Evolutionary conservation across 2,113 vertebrate genomes (phyloP).

Genomic region (Arvicanthis niloticus): DNA sequence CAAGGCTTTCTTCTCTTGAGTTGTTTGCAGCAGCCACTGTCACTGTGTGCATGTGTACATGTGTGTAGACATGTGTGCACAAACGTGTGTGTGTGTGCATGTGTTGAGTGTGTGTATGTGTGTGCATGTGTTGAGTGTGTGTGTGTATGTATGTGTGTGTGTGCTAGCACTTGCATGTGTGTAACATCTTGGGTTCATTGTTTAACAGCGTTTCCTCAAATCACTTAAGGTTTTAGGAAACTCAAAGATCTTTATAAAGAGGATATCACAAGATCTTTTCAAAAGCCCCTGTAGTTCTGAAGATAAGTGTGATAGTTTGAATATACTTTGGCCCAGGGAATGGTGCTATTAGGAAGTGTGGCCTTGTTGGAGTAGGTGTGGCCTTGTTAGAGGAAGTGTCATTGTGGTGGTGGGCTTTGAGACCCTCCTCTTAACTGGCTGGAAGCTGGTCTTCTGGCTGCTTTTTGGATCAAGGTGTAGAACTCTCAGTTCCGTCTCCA

Average conservation of each 20-base stretch:
- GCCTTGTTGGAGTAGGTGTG: no score
- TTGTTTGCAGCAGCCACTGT: not conserved
- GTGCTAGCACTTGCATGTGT: no score
- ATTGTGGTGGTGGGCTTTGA: no score
- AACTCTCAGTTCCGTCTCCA: no score
- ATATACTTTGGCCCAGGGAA: no score
- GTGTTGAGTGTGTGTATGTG: not conserved
- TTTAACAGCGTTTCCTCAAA: not conserved
- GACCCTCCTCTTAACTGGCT: no score
- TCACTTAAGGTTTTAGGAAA: not conserved
- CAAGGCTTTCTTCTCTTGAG: not conserved
- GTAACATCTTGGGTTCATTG: not conserved
- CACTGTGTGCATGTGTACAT: fast-evolving
- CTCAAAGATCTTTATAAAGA: not conserved
- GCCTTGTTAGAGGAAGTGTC: no score
- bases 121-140: not conserved
- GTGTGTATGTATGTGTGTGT: no score
- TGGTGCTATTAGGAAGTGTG: no score
- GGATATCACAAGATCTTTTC: not conserved
- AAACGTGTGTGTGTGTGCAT: not conserved
- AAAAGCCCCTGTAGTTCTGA: not conserved
- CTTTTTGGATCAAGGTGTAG: no score
- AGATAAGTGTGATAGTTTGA: not conserved
- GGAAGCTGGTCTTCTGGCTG: no score
- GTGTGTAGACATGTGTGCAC: no score